Base-by-base conservation (phyloP, 2,113 vertebrate species). In the Peromyscus leucopus region DNA sequence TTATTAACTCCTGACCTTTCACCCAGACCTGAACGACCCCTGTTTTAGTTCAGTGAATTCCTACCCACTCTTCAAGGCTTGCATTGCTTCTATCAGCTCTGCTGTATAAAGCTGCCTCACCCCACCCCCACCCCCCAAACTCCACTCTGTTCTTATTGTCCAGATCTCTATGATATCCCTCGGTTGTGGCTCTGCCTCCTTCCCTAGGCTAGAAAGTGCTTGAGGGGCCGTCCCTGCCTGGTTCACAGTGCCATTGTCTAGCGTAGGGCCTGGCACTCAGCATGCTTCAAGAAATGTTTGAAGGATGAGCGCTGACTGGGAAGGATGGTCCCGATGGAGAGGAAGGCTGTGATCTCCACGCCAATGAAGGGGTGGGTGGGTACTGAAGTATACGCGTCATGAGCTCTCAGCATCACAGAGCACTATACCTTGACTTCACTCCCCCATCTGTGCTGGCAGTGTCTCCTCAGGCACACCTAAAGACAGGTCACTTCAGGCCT, bases 1-100 rank as follows among this genome's bases (percentile, higher is more conserved):
- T 87, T 87, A 33, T 87, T 71, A 55, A 57, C 17, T 21, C 33
- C 33, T 28, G 17, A 33, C 16, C n/a, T 17, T 57, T 57, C n/a
- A 89, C 9, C 8, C 4, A 42, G 55, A 57, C 36, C 59, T 65
- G 59, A 72, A 82, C 33, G 75, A 17, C 5, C 28, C 65, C 69
- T 90, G 79, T 78, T 89, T 33, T 59, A 86, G 13, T 10, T 78
- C 57, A 65, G 33, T 69, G 59, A 95, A 72, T 19, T 80, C 31
- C 72, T 95, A 48, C 46, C 86, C 22, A 55, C 39, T 5, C 61
- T 93, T 89, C 55, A 69, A 96, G 33, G 46, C 39, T 76, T 89
- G 80, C 55, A 26, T 21, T 74, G 89, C 33, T 85, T 76, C 67
- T 1, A 84, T 67, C 28, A 79, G 61, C 71, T 94, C 51, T n/a